A percentile compares a stretch with the other conserved stretches of the same genome.
Evolutionary conservation across 2,797 vertebrate species (phyloP).

Genomic region (Myotis daubentonii): DNA sequence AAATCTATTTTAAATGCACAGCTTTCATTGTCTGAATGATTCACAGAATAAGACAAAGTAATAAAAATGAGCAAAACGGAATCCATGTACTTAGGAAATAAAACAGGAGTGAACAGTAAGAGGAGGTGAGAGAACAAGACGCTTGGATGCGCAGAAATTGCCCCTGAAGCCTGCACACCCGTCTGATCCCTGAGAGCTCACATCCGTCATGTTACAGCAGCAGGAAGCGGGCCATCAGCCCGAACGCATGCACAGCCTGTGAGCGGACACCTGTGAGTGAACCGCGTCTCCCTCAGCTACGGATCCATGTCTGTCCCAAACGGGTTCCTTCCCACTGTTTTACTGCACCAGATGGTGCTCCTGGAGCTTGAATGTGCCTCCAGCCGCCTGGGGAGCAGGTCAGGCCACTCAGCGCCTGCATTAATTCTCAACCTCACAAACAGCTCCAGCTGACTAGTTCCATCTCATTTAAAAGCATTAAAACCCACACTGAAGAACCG

Average conservation of each 20-base stretch:
- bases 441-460: neutral
- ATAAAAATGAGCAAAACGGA: neutral
- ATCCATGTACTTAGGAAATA: neutral
- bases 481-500: neutral
- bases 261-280: neutral
- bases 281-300: neutral
- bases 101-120: neutral
- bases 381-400: neutral
- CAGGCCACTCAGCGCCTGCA: neutral
- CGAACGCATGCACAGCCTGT: neutral
- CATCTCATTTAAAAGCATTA: neutral
- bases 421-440: fast-evolving
- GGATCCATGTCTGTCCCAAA: neutral
- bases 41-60: neutral
- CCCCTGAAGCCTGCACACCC: neutral
- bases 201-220: neutral
- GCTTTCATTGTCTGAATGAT: neutral
- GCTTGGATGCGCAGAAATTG: neutral
- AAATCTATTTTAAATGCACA: neutral
- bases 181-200: neutral
- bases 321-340: neutral
- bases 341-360: neutral
- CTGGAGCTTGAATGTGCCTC: neutral
- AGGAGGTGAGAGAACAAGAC: neutral
- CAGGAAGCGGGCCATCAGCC: neutral